Evolutionary conservation across 2,113 vertebrate species (phyloP).

Genomic region (Sander vitreus): DNA sequence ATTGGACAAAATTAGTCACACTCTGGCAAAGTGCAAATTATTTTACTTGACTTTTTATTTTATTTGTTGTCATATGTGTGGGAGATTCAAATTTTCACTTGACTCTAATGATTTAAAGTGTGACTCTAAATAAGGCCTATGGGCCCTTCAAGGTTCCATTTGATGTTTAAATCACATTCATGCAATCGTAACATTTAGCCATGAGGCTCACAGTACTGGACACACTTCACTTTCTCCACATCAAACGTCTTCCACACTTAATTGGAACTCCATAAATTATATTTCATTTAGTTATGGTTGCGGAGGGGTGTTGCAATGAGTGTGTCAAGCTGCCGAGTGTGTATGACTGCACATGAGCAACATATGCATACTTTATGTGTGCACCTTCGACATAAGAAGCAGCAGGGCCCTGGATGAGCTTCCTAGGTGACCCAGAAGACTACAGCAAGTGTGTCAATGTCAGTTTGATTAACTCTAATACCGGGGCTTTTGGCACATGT

Average conservation of each 20-base stretch:
- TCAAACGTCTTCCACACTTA: conserved; percentile 66
- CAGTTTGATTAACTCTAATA: conserved; percentile 86
- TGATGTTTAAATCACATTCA: conserved; percentile 79
- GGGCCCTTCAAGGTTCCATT: conserved; percentile 63
- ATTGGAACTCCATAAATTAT: conserved; percentile 71
- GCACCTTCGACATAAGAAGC: conserved; percentile 47
- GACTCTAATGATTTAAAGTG: conserved; percentile 51
- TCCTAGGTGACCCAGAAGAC: conserved; percentile 75
- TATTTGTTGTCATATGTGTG: conserved; percentile 18
- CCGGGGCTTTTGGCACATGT: conserved; percentile 82
- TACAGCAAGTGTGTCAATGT: conserved; percentile 74
- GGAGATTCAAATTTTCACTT: conserved; percentile 45
- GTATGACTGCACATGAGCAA: conserved; percentile 25
- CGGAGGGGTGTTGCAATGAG: conserved; percentile 29
- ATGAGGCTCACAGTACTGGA: conserved; percentile 55
- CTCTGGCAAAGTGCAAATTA: neutral
- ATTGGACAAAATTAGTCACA: neutral
- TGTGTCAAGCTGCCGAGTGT: conserved; percentile 3
- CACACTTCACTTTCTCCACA: conserved; percentile 65
- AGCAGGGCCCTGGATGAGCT: conserved; percentile 71
- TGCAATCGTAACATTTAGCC: conserved; percentile 53
- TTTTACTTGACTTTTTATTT: conserved; percentile 8
- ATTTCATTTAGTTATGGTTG: conserved; percentile 58
- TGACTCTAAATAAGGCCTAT: conserved; percentile 48
- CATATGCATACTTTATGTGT: conserved; percentile 52